A percentile compares a stretch with the other conserved stretches of the same genome.
Conservation (phyloP, 2,888 invertebrate genomes). For the Bellardia bayeri region DNA sequence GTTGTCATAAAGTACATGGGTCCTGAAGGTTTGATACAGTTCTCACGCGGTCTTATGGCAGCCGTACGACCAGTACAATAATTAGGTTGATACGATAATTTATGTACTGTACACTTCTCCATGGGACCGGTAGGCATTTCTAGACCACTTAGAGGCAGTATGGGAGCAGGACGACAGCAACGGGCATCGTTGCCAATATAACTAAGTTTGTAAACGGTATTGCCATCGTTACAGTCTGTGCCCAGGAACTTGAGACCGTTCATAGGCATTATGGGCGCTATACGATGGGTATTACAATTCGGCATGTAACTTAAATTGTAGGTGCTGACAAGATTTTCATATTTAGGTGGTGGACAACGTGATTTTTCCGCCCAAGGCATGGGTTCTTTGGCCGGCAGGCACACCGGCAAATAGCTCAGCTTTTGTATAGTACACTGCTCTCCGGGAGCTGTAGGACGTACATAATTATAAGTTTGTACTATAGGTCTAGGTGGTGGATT, state of each 20-base stretch:
- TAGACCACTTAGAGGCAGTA: constrained; percentile 79
- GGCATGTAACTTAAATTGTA: constrained; percentile 83
- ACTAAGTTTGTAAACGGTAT: constrained; percentile 82
- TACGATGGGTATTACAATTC: constrained; percentile 79
- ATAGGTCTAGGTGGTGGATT: constrained; percentile 81
- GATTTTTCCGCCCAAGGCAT: constrained; percentile 82
- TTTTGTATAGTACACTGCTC: constrained; percentile 85
- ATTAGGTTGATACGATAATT: constrained; percentile 86
- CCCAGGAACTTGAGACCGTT: constrained; percentile 79
- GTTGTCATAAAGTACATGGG: constrained; percentile 91
- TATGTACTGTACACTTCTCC: constrained; percentile 82
- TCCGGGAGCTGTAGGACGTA: constrained; percentile 78
- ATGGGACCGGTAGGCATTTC: constrained; percentile 78
- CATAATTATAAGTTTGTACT: constrained; percentile 76
- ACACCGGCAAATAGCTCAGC: constrained; percentile 85
- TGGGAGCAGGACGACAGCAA: constrained; percentile 78
- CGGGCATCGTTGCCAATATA: constrained; percentile 80
- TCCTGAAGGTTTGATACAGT: constrained; percentile 86
- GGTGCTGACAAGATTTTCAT: constrained; percentile 81
- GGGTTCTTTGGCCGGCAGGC: constrained; percentile 81
- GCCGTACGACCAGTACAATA: constrained; percentile 85
- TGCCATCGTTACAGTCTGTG: constrained; percentile 78
- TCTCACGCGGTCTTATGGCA: constrained; percentile 87
- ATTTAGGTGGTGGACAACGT: constrained; percentile 80
- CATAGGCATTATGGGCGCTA: constrained; percentile 77